Evolutionary conservation across 1,140 invertebrate genomes (phyloP).

Genomic region (Monochamus saltuarius): DNA sequence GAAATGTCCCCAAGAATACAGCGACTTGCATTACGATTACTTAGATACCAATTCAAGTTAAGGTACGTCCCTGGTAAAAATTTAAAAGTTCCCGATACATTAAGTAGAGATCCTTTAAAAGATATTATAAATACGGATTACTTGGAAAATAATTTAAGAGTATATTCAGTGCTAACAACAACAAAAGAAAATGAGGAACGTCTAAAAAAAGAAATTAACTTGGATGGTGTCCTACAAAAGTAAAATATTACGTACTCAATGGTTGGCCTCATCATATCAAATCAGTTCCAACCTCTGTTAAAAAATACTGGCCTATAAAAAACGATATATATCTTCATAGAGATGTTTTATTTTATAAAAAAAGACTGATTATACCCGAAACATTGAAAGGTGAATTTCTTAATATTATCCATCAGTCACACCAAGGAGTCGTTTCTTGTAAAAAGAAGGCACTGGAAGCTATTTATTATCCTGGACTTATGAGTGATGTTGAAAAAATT

Average conservation of each 20-base stretch:
- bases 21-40: conserved; percentile 7
- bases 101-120: conserved; percentile 11
- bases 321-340: conserved; percentile 9
- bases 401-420: conserved; percentile 10
- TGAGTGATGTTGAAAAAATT: conserved; percentile 1
- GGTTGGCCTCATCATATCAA: conserved; percentile 15
- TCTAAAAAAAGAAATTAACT: conserved; percentile 10
- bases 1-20: conserved; percentile 14
- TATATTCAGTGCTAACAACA: conserved; percentile 14
- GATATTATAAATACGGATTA: conserved; percentile 16
- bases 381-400: not conserved
- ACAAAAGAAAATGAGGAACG: conserved; percentile 16
- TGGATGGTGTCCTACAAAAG: conserved; percentile 11
- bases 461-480: conserved; percentile 3
- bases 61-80: conserved; percentile 16
- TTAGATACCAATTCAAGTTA: conserved; percentile 13
- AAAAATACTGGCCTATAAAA: conserved; percentile 14
- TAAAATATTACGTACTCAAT: conserved; percentile 16
- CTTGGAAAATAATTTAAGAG: conserved; percentile 16
- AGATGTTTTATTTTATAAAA: conserved; percentile 7
- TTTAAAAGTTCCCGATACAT: conserved; percentile 13
- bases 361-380: conserved; percentile 6
- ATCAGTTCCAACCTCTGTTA: not conserved
- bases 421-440: conserved; percentile 14
- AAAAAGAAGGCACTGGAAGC: conserved; percentile 10